Conservation (phyloP, 2,797 vertebrate genomes). For the Cebuella pygmaea region DNA sequence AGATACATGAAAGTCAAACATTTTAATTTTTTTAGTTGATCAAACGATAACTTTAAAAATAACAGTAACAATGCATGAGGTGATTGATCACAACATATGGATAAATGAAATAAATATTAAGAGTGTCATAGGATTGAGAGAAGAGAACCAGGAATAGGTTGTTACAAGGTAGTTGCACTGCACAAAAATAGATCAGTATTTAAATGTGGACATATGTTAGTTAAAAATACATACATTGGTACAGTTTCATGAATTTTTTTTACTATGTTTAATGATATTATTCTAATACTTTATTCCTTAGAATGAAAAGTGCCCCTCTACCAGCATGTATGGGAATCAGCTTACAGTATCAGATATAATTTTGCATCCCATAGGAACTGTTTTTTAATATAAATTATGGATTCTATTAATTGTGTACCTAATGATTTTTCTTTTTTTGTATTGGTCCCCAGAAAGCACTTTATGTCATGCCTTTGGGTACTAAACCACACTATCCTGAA, state of each 20-base stretch:
- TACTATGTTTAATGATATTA: not conserved
- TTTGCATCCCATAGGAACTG: not conserved
- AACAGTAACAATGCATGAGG: not conserved
- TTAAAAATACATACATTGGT: not conserved
- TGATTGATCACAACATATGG: not conserved
- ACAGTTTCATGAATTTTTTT: not conserved
- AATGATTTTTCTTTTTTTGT: not conserved
- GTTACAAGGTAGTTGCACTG: not conserved
- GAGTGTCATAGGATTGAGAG: not conserved
- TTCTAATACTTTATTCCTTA: not conserved
- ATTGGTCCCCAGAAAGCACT: not conserved
- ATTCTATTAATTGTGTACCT: not conserved
- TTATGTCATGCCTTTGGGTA: not conserved
- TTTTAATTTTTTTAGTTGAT: not conserved
- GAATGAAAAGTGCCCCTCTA: not conserved
- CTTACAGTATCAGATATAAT: not conserved
- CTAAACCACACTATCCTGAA: not conserved
- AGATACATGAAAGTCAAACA: not conserved
- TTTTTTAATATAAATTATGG: not conserved
- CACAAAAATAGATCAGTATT: not conserved
- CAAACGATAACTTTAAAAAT: not conserved
- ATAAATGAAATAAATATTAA: not conserved
- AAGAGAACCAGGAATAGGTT: not conserved
- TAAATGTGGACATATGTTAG: not conserved
- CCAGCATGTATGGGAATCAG: not conserved